phyloP scores from a whole-genome alignment of 2,113 vertebrate genomes.

The Tetrax tetrax region DNA sequence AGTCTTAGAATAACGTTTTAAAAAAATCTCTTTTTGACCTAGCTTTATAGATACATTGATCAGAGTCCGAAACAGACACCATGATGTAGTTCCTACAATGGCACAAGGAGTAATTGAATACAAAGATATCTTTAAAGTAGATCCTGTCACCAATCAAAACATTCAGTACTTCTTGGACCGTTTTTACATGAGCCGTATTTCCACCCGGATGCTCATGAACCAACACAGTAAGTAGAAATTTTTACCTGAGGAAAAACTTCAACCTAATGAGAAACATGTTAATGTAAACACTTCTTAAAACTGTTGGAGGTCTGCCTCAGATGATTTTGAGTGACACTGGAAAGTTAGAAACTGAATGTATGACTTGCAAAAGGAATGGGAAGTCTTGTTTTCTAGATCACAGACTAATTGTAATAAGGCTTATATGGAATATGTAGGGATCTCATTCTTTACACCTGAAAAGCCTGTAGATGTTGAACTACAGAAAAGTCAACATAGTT shows the following conservation, averaged over 20 bases:
- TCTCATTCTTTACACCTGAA: background rate
- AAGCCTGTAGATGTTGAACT: background rate
- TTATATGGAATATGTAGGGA: background rate
- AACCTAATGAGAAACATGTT: background rate
- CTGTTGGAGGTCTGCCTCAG: background rate
- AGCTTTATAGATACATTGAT: slow-evolving; percentile 92
- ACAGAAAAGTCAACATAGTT: background rate
- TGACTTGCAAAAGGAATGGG: background rate
- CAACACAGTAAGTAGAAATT: slow-evolving; percentile 90
- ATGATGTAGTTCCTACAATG: slow-evolving; percentile 95
- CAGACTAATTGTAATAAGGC: background rate
- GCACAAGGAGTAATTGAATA: slow-evolving; percentile 95
- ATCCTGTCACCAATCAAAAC: slow-evolving; percentile 94
- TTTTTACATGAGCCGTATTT: slow-evolving; percentile 99
- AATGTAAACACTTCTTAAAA: background rate
- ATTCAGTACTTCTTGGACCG: slow-evolving; percentile 98
- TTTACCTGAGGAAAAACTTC: background rate
- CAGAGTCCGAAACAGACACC: slow-evolving; percentile 90
- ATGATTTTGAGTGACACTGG: background rate
- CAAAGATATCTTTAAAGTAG: slow-evolving; percentile 90
- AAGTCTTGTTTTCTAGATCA: background rate
- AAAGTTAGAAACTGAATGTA: background rate
- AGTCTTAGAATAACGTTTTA: background rate
- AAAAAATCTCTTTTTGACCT: background rate
- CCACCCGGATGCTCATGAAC: slow-evolving; percentile 97